Percentiles rank a stretch among this genome's conserved stretches.
Evolutionary conservation across 2,888 invertebrate species (phyloP).

Genomic region (Nephrotoma appendiculata): DNA sequence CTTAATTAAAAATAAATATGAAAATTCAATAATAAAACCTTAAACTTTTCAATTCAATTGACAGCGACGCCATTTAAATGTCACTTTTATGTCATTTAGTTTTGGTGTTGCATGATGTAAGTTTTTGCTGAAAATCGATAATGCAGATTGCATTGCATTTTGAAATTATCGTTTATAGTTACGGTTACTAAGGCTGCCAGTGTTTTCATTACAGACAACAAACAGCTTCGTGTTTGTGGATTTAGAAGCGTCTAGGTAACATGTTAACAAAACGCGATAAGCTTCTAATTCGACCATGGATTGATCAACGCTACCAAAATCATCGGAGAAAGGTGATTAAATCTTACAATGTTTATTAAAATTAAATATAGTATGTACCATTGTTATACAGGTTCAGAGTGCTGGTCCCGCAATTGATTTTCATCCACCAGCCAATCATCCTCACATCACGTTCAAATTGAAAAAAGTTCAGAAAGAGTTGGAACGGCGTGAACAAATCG

Average conservation of each 20-base stretch:
- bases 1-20: neutral
- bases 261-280: conserved; percentile 61
- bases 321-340: conserved; percentile 47
- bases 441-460: conserved; percentile 50
- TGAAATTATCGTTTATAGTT: neutral
- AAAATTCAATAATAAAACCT: neutral
- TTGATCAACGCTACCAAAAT: conserved; percentile 49
- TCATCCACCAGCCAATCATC: conserved; percentile 42
- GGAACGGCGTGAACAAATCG: conserved; percentile 48
- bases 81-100: neutral
- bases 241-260: conserved; percentile 5
- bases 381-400: conserved; percentile 37
- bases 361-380: neutral
- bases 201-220: neutral
- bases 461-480: conserved; percentile 55
- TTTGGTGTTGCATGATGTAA: neutral
- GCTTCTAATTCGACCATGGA: conserved; percentile 54
- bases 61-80: neutral
- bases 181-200: neutral
- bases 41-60: neutral
- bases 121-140: neutral
- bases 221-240: neutral
- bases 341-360: neutral
- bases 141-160: neutral
- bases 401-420: conserved; percentile 55